Conservation (phyloP, 2,113 vertebrate genomes). For the Craseonycteris thonglongyai region DNA sequence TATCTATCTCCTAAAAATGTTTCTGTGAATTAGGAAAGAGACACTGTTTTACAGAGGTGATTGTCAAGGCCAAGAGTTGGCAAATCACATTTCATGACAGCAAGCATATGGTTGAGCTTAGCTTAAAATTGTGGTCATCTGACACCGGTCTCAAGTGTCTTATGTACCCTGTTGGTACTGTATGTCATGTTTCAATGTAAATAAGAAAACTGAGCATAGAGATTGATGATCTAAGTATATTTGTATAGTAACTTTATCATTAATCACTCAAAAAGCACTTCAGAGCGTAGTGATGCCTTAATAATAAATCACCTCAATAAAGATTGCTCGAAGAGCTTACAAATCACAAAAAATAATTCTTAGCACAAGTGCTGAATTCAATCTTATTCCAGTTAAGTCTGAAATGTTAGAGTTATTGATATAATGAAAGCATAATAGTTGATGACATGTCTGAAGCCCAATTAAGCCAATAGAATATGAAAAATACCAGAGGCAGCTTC, state of each 20-base stretch:
- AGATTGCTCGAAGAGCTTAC: not conserved
- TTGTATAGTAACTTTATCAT: conserved; percentile 30
- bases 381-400: not conserved
- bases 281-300: not conserved
- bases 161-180: not conserved
- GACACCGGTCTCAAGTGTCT: not conserved
- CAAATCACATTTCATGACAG: not conserved
- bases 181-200: conserved; percentile 24
- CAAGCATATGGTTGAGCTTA: not conserved
- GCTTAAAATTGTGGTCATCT: not conserved
- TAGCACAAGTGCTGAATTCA: not conserved
- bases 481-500: not conserved
- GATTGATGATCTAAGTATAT: conserved; percentile 30
- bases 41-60: not conserved
- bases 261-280: conserved; percentile 3
- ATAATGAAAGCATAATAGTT: not conserved
- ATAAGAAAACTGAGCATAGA: conserved; percentile 11
- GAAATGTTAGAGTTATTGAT: conserved; percentile 3
- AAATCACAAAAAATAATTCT: conserved; percentile 14
- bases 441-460: not conserved
- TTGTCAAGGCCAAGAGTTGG: not conserved
- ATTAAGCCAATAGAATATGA: conserved; percentile 2
- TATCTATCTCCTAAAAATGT: not conserved
- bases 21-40: not conserved
- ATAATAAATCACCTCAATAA: conserved; percentile 32